These are phyloP conservation scores for Leuciscus idus DNA, from an alignment of 2,113 vertebrate genomes.

Conservation along the genomic window DNA sequence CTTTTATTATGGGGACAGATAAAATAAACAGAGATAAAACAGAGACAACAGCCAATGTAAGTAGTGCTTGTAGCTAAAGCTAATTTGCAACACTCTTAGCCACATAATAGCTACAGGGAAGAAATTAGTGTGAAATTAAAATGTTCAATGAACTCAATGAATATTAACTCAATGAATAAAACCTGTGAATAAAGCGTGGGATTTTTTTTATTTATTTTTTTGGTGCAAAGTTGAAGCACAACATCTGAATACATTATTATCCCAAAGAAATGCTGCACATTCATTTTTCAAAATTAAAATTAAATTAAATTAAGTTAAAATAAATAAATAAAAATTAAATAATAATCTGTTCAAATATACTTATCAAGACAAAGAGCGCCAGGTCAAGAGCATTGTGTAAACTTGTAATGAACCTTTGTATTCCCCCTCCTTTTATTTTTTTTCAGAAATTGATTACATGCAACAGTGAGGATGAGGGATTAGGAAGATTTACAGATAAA, in stretches of 20 bases:
- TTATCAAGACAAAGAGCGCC: not conserved
- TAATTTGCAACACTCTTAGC: not conserved
- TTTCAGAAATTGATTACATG: constrained; percentile 46
- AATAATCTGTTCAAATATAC: not conserved
- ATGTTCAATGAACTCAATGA: no score
- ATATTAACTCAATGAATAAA: no score
- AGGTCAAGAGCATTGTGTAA: constrained; percentile 10
- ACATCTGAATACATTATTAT: no score
- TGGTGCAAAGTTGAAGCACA: no score
- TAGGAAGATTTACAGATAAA: constrained; percentile 53
- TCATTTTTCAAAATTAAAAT: no score
- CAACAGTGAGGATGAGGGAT: constrained; percentile 42
- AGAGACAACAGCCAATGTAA: no score
- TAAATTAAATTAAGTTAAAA: not conserved
- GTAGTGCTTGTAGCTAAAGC: no score
- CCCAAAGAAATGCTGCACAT: no score
- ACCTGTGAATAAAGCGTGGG: no score
- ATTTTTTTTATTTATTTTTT: no score
- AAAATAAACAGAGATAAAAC: no score
- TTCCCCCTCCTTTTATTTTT: not conserved
- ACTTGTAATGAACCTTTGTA: constrained; percentile 2
- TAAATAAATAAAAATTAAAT: not conserved
- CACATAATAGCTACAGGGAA: not conserved
- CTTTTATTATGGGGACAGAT: not conserved
- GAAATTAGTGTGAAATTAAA: not conserved